Evolutionary conservation across 2,797 vertebrate genomes (phyloP).

Genomic region (Rhincodon typus): DNA sequence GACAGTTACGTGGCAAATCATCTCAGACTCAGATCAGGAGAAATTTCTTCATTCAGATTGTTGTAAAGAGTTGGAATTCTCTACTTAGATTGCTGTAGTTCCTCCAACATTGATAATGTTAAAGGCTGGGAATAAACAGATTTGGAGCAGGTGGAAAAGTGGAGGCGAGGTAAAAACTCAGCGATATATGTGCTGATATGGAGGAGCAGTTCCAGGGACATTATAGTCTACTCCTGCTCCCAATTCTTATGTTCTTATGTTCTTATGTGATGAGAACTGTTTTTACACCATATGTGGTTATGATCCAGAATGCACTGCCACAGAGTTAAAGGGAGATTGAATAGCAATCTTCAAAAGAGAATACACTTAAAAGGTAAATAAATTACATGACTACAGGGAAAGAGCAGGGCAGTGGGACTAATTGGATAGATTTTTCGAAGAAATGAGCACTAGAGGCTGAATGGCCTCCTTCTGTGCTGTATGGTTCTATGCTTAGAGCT

Average conservation of each 20-base stretch:
- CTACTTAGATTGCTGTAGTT: neutral
- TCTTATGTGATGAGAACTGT: neutral
- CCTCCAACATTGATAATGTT: neutral
- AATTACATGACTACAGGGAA: neutral
- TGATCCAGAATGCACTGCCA: neutral
- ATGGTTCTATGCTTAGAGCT: neutral
- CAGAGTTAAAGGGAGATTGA: neutral
- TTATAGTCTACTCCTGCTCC: neutral
- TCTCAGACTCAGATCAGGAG: neutral
- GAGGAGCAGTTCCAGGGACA: neutral
- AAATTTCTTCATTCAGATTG: neutral
- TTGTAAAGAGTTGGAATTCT: neutral
- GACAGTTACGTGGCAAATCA: neutral
- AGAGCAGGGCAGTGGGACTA: neutral
- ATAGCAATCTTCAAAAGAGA: neutral
- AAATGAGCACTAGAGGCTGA: neutral
- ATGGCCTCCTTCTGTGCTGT: neutral
- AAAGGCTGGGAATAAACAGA: neutral
- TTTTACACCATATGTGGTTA: neutral
- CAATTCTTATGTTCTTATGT: neutral
- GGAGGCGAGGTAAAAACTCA: neutral
- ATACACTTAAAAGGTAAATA: neutral
- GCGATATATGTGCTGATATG: neutral
- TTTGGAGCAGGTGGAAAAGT: neutral
- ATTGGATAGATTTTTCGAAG: neutral